Base-by-base conservation (phyloP, 2,113 vertebrate genomes). In the Micronycteris hirsuta region DNA sequence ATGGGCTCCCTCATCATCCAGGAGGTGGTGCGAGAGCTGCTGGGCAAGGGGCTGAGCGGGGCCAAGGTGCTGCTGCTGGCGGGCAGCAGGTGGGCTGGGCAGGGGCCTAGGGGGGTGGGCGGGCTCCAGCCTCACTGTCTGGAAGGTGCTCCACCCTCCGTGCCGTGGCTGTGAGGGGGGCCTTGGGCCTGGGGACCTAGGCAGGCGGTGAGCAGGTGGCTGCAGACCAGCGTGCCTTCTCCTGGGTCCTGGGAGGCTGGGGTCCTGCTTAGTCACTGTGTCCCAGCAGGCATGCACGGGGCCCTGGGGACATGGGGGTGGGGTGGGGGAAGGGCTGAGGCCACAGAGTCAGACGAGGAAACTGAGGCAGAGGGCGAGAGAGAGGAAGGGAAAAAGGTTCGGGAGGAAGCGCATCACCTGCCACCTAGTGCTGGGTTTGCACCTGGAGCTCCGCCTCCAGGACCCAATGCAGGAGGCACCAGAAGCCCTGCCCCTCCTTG, bases 1-100 rank as follows among this genome's bases (percentile, higher is more conserved):
- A 99, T 99, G 99, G 99, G 99, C 43, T 99, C 99, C 10, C 98
- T 99, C 97, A 99, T 99, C 95, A 99, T 99, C 97, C 99, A 99
- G 97, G 99, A 99, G 96, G 99, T 99, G 70, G 98, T 99, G 54
- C 99, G 99, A 85, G 99, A 99, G 70, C 98, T 99, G 71, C 98
- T 99, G 95, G 99, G 96, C 94, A 99, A 99, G 97, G 99, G 99
- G 31, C 98, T 99, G 95, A 98, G 99, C 36, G 99, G 98, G 31
- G 99, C 99, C 0, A 99, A 99, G 97, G 99, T 99, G 54, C 98
- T 99, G 83, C 99, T 99, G 33, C 97, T 99, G 89, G 99, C 99
- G 2, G 99, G 99, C 92, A 99, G 99, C 99, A 99, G 99, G 99
- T 99, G 77, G 43, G 98, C 28, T 7, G 15, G 36, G 11, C 4